Evolutionary conservation across 2,888 invertebrate species (phyloP), one percentile per base, ranked within the genome.

Genomic region (Cephus runcator): DNA sequence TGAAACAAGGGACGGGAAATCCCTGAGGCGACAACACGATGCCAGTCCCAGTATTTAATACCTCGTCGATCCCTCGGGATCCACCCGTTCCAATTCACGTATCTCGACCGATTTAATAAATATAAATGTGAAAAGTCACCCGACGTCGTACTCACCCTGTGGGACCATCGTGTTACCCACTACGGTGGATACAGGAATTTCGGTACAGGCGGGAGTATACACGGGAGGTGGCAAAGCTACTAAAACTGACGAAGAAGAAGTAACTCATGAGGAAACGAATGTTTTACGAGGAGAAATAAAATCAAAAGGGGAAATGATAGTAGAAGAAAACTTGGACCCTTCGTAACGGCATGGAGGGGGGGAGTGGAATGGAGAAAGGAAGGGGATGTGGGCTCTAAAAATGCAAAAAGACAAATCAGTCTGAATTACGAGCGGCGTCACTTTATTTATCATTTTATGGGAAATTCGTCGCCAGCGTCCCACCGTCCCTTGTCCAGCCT

Each of bases 381-480:
- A 31, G 69, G 69, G 36, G 34, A 75, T 33, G 69, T 12, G 31
- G 69, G 69, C 36, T 35, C 33, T 69, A 69, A n/a, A 75, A 77
- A 77, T 75, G 75, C 75, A 69, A 78, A 78, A 75, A 69, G 78
- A 75, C 78, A 73, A 76, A 76, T 75, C 71, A 71, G 69, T 23
- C 33, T 40, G 73, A 78, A 75, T 78, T 75, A 76, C 78, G 75
- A 31, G 68, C 35, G 76, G 34, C 35, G 77, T 40, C 56, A 75
- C 71, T 78, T 73, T 78, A 78, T 78, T 78, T 78, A 78, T 78
- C 75, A 78, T 78, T 78, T 78, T 78, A 78, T 68, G 78, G 75
- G 56, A 30, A 34, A 56, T 9, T 30, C 74, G 34, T 56, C 56
- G 40, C 23, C 56, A 23, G 9, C 56, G 56, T 56, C 56, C 12